Evolutionary conservation across 1,140 invertebrate genomes (phyloP), one percentile per base, ranked within the genome.

Genomic region (Asbolus verrucosus): DNA sequence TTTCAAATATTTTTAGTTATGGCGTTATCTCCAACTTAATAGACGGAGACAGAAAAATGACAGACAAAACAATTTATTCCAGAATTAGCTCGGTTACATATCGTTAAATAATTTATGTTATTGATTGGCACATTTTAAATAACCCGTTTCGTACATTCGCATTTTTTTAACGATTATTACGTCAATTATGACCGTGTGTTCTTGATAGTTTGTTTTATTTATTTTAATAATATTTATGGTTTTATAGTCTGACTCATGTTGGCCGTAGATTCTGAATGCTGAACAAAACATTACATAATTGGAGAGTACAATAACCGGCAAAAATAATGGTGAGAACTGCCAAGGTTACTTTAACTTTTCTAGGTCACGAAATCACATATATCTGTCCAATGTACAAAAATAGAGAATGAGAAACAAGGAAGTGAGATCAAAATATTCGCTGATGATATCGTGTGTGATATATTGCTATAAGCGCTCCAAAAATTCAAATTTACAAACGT

Each of bases 1-100:
- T 54, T 24, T 54, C 18, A 54, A 54, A 54, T 54, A 54, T 54
- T 54, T 54, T 54, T 54, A 54, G 46, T 30, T 19, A 46, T 46
- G 16, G 16, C 46, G 24, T 54, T 54, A 54, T 54, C 46, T 54
- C 11, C n/a, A n/a, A 24, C 21, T 21, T 1, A n/a, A 6, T 27
- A 3, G 21, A 30, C n/a, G 11, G 11, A 54, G 11, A 19, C 19
- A 24, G 18, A 54, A 24, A 54, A 9, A 54, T 13, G 19, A 54
- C 16, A 46, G 41, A 46, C 39, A 50, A 4, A 50, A 50, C 21
- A 24, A 54, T 54, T 54, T 54, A n/a, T 27, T 11, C 11, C 19
- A 27, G 21, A 54, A 54, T 54, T 30, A 54, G 39, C 39, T 43
- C 39, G 14, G 6, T 13, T 18, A 9, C 1, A 16, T 27, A 43